phyloP scores from a whole-genome alignment of 2,888 invertebrate genomes.

The Thymelicus sylvestris region DNA sequence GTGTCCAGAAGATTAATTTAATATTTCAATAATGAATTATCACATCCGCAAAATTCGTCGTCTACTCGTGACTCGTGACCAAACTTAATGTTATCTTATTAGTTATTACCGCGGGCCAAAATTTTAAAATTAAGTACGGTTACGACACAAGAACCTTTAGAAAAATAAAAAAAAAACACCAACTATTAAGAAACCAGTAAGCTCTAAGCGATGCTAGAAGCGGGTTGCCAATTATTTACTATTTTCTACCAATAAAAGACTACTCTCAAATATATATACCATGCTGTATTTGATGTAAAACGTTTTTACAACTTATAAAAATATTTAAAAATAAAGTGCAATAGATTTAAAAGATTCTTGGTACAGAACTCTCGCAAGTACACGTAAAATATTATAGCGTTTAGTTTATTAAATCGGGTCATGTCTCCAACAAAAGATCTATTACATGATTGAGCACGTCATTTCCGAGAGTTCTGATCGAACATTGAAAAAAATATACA shows the following conservation, averaged over 20 bases:
- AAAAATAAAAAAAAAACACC: conserved; percentile 50
- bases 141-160: conserved; percentile 48
- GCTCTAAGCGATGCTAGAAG: conserved; percentile 77
- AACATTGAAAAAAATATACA: conserved; percentile 10
- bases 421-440: background rate
- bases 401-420: background rate
- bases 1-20: conserved; percentile 16
- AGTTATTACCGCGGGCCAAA: conserved; percentile 22
- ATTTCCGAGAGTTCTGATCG: conserved; percentile 22
- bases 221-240: conserved; percentile 56
- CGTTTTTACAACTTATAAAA: conserved; percentile 73
- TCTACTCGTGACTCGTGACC: background rate
- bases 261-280: conserved; percentile 69
- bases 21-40: conserved; percentile 13
- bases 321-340: conserved; percentile 65
- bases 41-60: background rate
- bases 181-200: conserved; percentile 44
- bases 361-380: conserved; percentile 46
- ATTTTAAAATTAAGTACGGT: conserved; percentile 54
- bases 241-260: conserved; percentile 66
- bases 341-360: conserved; percentile 55
- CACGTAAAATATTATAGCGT: conserved; percentile 20
- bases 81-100: conserved; percentile 21
- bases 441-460: background rate
- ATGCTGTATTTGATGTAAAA: conserved; percentile 78